These are phyloP conservation scores for Aquatica leii DNA, from an alignment of 2,888 invertebrate species.

Conservation along the genomic window DNA sequence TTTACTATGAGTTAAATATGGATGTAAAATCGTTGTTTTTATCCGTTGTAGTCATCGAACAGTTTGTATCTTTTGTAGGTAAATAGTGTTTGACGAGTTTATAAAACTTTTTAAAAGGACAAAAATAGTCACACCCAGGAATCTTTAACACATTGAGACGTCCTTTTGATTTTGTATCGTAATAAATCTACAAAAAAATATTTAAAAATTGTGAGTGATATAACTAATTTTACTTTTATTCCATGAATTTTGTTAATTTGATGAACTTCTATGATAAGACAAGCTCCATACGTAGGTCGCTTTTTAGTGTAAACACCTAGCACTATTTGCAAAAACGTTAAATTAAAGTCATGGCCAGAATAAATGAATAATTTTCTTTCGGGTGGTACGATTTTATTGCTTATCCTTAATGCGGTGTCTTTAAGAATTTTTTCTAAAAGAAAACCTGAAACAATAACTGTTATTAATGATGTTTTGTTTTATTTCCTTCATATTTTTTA, in stretches of 20 bases:
- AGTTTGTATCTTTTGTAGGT: background rate
- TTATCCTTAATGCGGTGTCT: slow-evolving; percentile 63
- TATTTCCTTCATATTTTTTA: too few species aligned
- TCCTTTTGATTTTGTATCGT: slow-evolving; percentile 62
- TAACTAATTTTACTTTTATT: slow-evolving; percentile 13
- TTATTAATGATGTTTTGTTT: too few species aligned
- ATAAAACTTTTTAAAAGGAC: slow-evolving; percentile 65
- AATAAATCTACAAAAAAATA: slow-evolving; percentile 27
- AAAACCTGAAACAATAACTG: slow-evolving; percentile 23
- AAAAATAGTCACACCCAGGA: slow-evolving; percentile 66
- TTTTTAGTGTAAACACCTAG: slow-evolving; percentile 68
- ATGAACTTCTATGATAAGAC: slow-evolving; percentile 35
- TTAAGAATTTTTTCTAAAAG: slow-evolving; percentile 65
- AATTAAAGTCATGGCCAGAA: slow-evolving; percentile 72
- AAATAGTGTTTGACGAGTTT: slow-evolving; percentile 46
- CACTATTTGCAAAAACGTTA: slow-evolving; percentile 67
- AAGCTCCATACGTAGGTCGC: slow-evolving; percentile 34
- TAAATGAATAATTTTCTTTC: slow-evolving; percentile 67
- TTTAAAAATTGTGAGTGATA: background rate
- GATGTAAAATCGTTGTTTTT: too few species aligned
- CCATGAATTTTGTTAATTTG: slow-evolving; percentile 54
- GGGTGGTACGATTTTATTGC: slow-evolving; percentile 58
- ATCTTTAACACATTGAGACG: slow-evolving; percentile 62
- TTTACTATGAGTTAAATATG: too few species aligned
- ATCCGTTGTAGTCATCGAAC: too few species aligned